Percentiles rank a stretch among this genome's conserved stretches.
Conservation (phyloP, 2,888 invertebrate genomes). For the Coleophora deauratella region DNA sequence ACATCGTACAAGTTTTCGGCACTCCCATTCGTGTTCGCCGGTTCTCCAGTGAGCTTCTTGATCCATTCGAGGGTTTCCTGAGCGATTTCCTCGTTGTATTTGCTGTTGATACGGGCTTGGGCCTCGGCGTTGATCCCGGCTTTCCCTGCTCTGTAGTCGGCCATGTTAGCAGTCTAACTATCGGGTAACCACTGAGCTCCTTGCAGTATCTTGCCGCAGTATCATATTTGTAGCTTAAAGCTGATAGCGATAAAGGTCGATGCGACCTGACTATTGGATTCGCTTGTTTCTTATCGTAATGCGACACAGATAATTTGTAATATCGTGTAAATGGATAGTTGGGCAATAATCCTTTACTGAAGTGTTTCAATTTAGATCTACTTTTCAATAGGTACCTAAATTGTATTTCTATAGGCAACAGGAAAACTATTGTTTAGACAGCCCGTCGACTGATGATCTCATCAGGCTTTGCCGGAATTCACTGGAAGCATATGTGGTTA, state of each 20-base stretch:
- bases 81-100: constrained; percentile 96
- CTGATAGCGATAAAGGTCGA: constrained; percentile 42
- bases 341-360: too few species aligned
- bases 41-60: constrained; percentile 85
- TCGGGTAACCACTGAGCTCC: constrained; percentile 54
- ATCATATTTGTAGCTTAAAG: constrained; percentile 14
- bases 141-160: constrained; percentile 62
- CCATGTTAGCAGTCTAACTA: constrained; percentile 36
- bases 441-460: too few species aligned
- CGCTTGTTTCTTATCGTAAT: too few species aligned
- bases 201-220: constrained; percentile 50
- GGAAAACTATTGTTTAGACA: too few species aligned
- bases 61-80: constrained; percentile 96
- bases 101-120: constrained; percentile 86
- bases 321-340: too few species aligned
- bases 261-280: too few species aligned
- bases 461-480: too few species aligned
- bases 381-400: too few species aligned
- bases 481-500: too few species aligned
- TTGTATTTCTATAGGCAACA: too few species aligned
- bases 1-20: constrained; percentile 92
- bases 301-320: too few species aligned
- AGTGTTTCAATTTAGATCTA: too few species aligned
- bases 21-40: constrained; percentile 87
- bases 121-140: constrained; percentile 69